Conservation (phyloP, 2,113 vertebrate species). For the Zeus faber region DNA sequence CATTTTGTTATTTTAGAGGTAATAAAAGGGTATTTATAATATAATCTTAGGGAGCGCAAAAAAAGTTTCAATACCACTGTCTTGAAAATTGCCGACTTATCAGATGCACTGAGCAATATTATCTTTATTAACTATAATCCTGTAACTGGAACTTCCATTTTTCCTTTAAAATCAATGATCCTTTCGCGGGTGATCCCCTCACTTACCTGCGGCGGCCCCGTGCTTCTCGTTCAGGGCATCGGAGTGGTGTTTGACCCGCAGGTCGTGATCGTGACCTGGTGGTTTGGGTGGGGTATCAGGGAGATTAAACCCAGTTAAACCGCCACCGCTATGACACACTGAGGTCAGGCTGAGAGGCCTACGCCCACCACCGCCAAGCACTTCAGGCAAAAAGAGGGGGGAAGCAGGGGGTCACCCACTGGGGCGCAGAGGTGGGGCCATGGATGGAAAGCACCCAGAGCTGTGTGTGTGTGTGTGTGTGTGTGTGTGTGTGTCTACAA, state of each 20-base stretch:
- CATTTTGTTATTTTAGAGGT: too few species aligned
- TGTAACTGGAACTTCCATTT: too few species aligned
- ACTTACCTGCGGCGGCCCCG: slow-evolving; percentile 85
- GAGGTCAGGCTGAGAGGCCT: not conserved
- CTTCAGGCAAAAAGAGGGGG: slow-evolving; percentile 51
- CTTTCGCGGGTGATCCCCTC: slow-evolving; percentile 10
- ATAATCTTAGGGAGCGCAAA: too few species aligned
- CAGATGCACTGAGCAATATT: too few species aligned
- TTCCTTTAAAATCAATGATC: too few species aligned
- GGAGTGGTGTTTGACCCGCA: slow-evolving; percentile 86
- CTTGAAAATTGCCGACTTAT: too few species aligned
- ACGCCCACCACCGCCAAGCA: slow-evolving; percentile 64
- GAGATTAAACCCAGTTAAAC: slow-evolving; percentile 41
- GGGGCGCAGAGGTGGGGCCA: not conserved
- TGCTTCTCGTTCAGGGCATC: slow-evolving; percentile 92
- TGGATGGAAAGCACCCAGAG: not conserved
- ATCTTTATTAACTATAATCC: too few species aligned
- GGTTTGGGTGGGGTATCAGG: slow-evolving; percentile 54
- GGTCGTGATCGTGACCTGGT: slow-evolving; percentile 94
- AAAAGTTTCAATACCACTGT: too few species aligned
- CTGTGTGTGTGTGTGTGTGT: slow-evolving; percentile 19
- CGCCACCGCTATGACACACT: slow-evolving; percentile 40
- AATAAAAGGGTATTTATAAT: too few species aligned
- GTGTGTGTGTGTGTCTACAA: slow-evolving; percentile 8
- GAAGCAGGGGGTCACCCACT: slow-evolving; percentile 32